These are phyloP conservation scores for Acrocephalus scirpaceus DNA, from an alignment of 2,797 vertebrate species.

Conservation along the genomic window DNA sequence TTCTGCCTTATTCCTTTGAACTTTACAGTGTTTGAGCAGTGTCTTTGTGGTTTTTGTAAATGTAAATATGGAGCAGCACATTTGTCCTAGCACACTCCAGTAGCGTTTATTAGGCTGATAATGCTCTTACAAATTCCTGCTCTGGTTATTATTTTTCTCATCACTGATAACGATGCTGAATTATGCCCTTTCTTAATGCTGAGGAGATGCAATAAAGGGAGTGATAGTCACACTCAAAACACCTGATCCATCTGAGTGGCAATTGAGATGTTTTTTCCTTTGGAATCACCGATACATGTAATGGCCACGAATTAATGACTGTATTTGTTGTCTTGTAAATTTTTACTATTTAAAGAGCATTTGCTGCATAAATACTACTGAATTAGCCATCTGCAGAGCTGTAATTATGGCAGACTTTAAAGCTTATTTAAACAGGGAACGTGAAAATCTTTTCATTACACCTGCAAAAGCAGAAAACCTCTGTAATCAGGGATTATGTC, in stretches of 20 bases:
- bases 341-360: constrained; percentile 43
- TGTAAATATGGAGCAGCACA: background rate
- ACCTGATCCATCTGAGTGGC: background rate
- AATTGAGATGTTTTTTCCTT: background rate
- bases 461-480: constrained; percentile 48
- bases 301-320: constrained; percentile 2
- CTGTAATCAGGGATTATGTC: constrained; percentile 32
- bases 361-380: constrained; percentile 29
- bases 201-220: background rate
- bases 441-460: constrained; percentile 45
- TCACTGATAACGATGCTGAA: constrained; percentile 12
- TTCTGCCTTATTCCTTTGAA: background rate
- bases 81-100: background rate
- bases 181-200: background rate
- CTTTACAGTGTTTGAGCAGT: background rate
- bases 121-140: constrained; percentile 22
- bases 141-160: constrained; percentile 44
- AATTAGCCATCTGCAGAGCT: constrained; percentile 52
- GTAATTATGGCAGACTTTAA: constrained; percentile 49
- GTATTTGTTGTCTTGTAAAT: constrained; percentile 37
- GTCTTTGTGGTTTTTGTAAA: background rate
- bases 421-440: constrained; percentile 34
- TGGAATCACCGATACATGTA: background rate
- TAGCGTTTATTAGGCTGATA: constrained; percentile 16
- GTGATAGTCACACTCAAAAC: background rate